Base-by-base conservation (phyloP, 1,140 invertebrate genomes). In the Temnothorax longispinosus region DNA sequence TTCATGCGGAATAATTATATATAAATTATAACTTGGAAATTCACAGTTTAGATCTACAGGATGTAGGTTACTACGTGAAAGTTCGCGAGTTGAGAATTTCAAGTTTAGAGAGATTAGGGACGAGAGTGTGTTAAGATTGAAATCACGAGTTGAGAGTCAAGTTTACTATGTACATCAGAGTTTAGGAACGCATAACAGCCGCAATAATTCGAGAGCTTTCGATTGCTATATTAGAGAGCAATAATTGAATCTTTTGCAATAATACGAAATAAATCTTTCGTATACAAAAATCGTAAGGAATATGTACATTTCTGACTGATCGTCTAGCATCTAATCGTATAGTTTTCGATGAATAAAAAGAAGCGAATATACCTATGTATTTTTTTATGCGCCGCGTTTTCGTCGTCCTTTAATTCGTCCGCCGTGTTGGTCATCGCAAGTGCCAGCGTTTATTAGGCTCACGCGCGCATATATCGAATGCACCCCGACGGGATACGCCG, bases 121-220 rank as follows among this genome's bases (percentile, higher is more conserved):
- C n/a, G 47, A 5, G 56, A 62, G 65, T 69, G 41, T 69, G 69
- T 84, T 84, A 75, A 75, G 80, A 84, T 84, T 60, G 69, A 84
- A 84, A 84, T 81, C 47, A 71, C 32, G 77, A 78, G 41, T 81
- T 81, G 80, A 13, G 67, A 72, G 41, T 84, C 54, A 74, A 74
- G 54, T 74, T 84, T 74, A 60, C 8, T 32, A 21, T 65, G 8
- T 69, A 47, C n/a, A 47, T 21, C 54, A n/a, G 7, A 84, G 32
- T 60, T 74, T 35, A 7, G 5, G 11, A 35, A 21, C 47, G 21
- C 10, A 15, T 56, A 82, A 62, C 32, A 4, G 27, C 35, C 18
- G 52, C 41, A 27, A 81, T 81, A 60, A 84, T 84, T 38, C 13
- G 32, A 8, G 52, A 15, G 15, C 1, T 35, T 32, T 58, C 18